These are phyloP conservation scores for Zaprionus inermis DNA, from an alignment of 1,140 invertebrate species.

Conservation along the genomic window DNA sequence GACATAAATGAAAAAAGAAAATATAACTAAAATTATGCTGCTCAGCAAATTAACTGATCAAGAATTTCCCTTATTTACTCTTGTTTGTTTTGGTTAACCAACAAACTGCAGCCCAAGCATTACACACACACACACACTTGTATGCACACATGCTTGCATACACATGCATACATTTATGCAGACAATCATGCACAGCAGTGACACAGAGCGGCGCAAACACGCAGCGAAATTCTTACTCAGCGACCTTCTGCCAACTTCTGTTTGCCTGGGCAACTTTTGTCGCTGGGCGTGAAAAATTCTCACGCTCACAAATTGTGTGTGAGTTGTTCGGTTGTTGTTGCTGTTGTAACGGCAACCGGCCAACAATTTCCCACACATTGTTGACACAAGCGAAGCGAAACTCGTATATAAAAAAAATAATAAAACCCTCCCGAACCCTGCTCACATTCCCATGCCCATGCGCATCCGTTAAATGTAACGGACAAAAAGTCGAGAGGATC, in stretches of 20 bases:
- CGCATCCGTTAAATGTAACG: constrained; percentile 65
- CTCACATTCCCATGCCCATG: constrained; percentile 25
- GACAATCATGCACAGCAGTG: not conserved
- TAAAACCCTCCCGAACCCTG: constrained; percentile 33
- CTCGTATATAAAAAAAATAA: constrained; percentile 6
- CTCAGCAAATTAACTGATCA: not conserved
- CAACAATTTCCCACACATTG: constrained; percentile 57
- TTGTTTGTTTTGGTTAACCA: not conserved
- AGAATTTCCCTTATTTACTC: constrained; percentile 2
- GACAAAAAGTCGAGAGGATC: constrained; percentile 40
- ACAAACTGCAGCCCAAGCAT: not conserved
- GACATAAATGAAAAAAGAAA: too few species aligned
- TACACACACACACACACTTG: not conserved
- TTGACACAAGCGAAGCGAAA: constrained; percentile 57
- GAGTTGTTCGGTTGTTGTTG: constrained; percentile 21
- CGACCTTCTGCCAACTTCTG: constrained; percentile 43
- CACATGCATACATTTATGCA: not conserved
- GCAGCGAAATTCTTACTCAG: not conserved
- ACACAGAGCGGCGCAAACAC: not conserved
- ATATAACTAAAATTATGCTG: too few species aligned
- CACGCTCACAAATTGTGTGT: constrained; percentile 44
- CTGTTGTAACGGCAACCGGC: constrained; percentile 62
- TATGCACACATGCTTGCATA: not conserved
- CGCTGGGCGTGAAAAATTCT: constrained; percentile 59
- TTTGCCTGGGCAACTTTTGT: constrained; percentile 42